These are phyloP conservation scores for Euplexia lucipara DNA, from an alignment of 2,888 invertebrate genomes.

Conservation along the genomic window DNA sequence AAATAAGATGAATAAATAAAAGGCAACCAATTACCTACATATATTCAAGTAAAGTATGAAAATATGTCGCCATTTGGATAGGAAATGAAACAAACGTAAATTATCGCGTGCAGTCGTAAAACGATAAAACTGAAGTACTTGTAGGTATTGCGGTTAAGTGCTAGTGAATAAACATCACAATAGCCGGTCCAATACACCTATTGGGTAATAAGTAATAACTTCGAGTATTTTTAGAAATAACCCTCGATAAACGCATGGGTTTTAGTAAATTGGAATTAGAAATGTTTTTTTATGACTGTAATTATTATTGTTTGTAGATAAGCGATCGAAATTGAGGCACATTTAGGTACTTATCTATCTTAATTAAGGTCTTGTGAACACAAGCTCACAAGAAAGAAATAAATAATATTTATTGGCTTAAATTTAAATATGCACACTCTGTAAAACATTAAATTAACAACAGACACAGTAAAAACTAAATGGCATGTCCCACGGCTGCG, in stretches of 20 bases:
- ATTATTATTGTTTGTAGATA: background rate
- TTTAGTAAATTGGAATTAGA: slow-evolving; percentile 1
- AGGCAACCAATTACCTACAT: too few relatives aligned
- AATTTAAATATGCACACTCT: too few relatives aligned
- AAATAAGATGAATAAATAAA: too few relatives aligned
- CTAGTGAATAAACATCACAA: slow-evolving; percentile 39
- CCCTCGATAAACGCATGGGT: slow-evolving; percentile 2
- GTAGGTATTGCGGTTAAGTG: slow-evolving; percentile 29
- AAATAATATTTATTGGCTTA: too few relatives aligned
- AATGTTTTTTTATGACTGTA: background rate
- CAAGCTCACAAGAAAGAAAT: too few relatives aligned
- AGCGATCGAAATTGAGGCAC: too few relatives aligned
- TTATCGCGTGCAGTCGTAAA: slow-evolving; percentile 35
- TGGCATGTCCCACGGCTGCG: too few relatives aligned
- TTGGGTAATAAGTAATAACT: slow-evolving; percentile 34
- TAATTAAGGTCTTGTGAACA: too few relatives aligned
- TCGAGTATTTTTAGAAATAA: slow-evolving; percentile 25
- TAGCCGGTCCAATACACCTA: slow-evolving; percentile 8
- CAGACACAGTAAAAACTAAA: too few relatives aligned
- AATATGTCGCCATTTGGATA: slow-evolving; percentile 7
- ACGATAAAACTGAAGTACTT: slow-evolving; percentile 13
- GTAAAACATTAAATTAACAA: too few relatives aligned
- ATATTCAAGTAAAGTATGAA: background rate
- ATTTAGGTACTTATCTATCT: too few relatives aligned
- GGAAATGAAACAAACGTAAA: slow-evolving; percentile 27